Base-by-base conservation (phyloP, 2,797 vertebrate genomes). In the Alauda arvensis region DNA sequence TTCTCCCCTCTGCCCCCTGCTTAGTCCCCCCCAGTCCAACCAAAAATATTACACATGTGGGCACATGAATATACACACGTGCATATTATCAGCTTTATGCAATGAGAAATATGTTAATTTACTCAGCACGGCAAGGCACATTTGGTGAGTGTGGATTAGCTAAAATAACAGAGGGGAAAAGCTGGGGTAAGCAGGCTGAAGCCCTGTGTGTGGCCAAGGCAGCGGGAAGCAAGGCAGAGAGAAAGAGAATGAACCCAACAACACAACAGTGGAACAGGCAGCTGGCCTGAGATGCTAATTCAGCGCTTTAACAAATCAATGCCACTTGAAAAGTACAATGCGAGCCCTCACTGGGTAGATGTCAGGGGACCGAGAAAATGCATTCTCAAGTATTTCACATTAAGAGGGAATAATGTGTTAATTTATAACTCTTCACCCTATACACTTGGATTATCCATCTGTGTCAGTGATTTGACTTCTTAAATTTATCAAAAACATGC, bases 291-390 rank as follows among this genome's bases (percentile, higher is more conserved):
- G 96, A 98, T 98, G 98, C 98, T 99, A 98, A 99, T 99, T 99
- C 98, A 99, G 98, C 98, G 98, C 97, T 99, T 99, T 98, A 98
- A 98, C 98, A 99, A 99, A 99, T 99, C 98, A 99, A 99, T 99
- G 99, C 98, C 98, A 99, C 98, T 98, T 98, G 98, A 98, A 98
- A 98, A 98, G 98, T 97, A 98, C 98, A 98, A 98, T 98, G 97
- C 80, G 72, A 98, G 98, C 98, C 98, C 98, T 98, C 98, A 98
- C 98, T 97, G 98, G 97, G 97, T 97, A 96, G 98, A 98, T 98
- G 98, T 98, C 97, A 98, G 92, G 98, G 97, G 97, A 98, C 96
- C 25, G 42, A 96, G 97, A 97, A 97, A 97, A 98, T 97, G 97
- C 97, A 97, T 97, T 97, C 97, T 97, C 97, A 98, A 97, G 97